These are phyloP conservation scores for Varanus komodoensis DNA, from an alignment of 2,113 vertebrate species.

Conservation along the genomic window DNA sequence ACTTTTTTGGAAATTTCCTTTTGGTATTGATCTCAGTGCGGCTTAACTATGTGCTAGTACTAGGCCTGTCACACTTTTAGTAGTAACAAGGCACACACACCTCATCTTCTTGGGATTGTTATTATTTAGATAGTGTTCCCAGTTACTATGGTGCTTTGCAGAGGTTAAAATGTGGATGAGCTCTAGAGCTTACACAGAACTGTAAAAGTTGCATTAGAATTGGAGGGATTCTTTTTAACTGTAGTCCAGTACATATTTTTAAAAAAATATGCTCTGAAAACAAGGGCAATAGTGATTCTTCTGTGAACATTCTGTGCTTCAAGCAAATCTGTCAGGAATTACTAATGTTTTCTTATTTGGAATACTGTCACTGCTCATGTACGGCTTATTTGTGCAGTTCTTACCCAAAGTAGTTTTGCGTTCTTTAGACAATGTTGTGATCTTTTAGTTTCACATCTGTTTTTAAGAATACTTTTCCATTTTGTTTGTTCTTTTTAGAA, in stretches of 20 bases:
- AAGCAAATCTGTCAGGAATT: too few species aligned
- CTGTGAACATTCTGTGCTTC: too few species aligned
- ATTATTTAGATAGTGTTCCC: background rate
- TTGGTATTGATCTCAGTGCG: background rate
- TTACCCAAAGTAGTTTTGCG: too few species aligned
- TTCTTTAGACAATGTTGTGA: too few species aligned
- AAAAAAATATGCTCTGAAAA: background rate
- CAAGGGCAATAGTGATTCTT: background rate
- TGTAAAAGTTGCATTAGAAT: background rate
- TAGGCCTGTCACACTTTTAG: background rate
- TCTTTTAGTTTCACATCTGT: too few species aligned
- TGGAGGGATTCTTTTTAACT: background rate
- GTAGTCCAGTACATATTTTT: too few species aligned
- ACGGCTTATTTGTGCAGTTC: too few species aligned
- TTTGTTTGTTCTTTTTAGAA: too few species aligned
- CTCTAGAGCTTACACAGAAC: background rate
- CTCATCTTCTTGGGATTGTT: background rate
- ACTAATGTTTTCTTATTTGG: too few species aligned
- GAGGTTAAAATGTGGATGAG: background rate
- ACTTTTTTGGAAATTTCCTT: too few species aligned
- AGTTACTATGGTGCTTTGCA: background rate
- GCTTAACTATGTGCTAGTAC: background rate
- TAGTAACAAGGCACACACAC: background rate
- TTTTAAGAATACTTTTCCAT: too few species aligned
- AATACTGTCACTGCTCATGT: too few species aligned